Base-by-base conservation (phyloP, 2,797 vertebrate genomes). In the Crenuchus spilurus region DNA sequence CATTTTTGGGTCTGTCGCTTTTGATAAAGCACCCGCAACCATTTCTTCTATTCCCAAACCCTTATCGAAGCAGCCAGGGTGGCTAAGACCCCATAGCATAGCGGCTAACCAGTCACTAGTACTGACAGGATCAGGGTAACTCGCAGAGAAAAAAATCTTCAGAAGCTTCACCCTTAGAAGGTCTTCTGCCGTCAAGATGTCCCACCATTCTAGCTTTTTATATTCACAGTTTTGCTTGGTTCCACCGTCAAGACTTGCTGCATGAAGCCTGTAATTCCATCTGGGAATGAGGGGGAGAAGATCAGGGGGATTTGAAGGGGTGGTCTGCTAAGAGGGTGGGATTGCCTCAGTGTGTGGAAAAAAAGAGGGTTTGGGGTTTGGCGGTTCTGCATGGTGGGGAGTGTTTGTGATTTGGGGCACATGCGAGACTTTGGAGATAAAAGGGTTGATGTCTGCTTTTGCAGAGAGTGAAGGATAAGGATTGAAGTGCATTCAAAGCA, bases 1-100 rank as follows among this genome's bases (percentile, higher is more conserved):
- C 55, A 2, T 44, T 30, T 46, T 46, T 64, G 41, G 61, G 61
- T 46, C 61, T 46, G 61, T 46, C 26, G 16, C 60, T 18, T 64
- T 41, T 46, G 61, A 64, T 64, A 46, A 64, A 64, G 26, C 61
- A 64, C 80, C 80, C 64, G 75, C 79, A 62, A 20, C 65, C 60
- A 76, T 55, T 63, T 18, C 69, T 39, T 14, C 37, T 41, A 20
- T 16, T 8, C 52, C 37, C 48, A 16, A 52, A 30, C 26, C 68
- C 77, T 74, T 79, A 69, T 66, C 61, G 70, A 44, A 46, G 61
- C 61, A 28, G 22, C 22, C 60, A 63, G 41, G 39, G 61, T 64
- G 39, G 39, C 13, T 64, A 58, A 58, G 31, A 35, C 31, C n/a
- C 31, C 24, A 39, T 64, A 46, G 26, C 61, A 64, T 18, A 64